phyloP scores from a whole-genome alignment of 2,888 invertebrate species.

The Auanema sp. region DNA sequence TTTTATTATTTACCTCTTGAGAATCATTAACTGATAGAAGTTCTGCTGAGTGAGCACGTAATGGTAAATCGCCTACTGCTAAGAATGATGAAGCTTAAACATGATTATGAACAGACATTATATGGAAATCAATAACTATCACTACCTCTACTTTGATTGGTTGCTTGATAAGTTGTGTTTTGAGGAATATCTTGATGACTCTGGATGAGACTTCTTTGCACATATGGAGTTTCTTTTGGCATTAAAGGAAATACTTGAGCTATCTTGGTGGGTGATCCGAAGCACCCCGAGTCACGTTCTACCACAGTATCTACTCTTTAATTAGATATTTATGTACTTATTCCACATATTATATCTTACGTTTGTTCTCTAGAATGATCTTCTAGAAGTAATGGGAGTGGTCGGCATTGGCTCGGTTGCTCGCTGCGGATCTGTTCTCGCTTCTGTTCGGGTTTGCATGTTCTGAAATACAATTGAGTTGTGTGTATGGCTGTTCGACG shows the following conservation, averaged over 20 bases:
- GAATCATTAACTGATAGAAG: slow-evolving; percentile 15
- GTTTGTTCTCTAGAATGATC: slow-evolving; percentile 1
- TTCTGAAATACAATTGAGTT: slow-evolving; percentile 31
- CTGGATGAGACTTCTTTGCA: slow-evolving; percentile 8
- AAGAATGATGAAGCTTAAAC: slow-evolving; percentile 27
- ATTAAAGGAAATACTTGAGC: slow-evolving; percentile 41
- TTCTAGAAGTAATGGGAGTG: slow-evolving; percentile 41
- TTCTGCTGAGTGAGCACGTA: slow-evolving; percentile 39
- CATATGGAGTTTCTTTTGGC: slow-evolving; percentile 19
- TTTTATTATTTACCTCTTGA: slow-evolving; percentile 9
- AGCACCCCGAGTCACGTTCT: slow-evolving; percentile 3
- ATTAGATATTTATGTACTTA: not conserved
- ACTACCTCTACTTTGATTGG: not conserved
- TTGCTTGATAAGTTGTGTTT: not conserved
- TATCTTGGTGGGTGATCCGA: slow-evolving; percentile 24
- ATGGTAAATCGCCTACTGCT: slow-evolving; percentile 36
- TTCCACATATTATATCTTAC: not conserved
- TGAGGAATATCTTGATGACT: not conserved
- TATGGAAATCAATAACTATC: no score
- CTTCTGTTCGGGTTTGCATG: slow-evolving; percentile 50
- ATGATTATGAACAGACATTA: no score
- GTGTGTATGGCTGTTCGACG: not conserved
- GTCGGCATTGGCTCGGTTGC: slow-evolving; percentile 45
- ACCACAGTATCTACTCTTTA: slow-evolving; percentile 2
- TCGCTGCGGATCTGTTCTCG: slow-evolving; percentile 47